Percentiles rank a stretch among this genome's conserved stretches.
Evolutionary conservation across 2,888 invertebrate genomes (phyloP).

Genomic region (Minunthozetes semirufus): DNA sequence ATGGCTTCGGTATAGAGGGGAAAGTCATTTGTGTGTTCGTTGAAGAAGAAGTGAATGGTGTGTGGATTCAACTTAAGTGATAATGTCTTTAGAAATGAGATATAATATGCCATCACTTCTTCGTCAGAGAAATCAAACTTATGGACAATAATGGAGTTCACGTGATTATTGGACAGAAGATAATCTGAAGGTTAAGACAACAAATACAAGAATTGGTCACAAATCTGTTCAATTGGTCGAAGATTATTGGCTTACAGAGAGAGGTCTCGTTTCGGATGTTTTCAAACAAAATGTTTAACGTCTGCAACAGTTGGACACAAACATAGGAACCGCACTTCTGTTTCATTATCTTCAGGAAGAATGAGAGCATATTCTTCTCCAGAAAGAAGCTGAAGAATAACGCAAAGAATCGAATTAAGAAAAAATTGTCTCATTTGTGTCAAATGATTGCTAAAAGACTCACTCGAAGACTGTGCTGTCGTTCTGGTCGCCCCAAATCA

Average conservation of each 20-base stretch:
- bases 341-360: conserved; percentile 93
- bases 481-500: conserved; percentile 99
- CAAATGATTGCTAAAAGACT: conserved; percentile 50
- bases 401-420: conserved; percentile 39
- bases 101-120: conserved; percentile 99
- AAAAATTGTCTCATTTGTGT: neutral
- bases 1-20: conserved; percentile 98
- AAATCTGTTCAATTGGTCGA: neutral
- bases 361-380: conserved; percentile 98
- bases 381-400: conserved; percentile 76
- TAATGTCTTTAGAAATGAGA: conserved; percentile 95
- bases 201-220: conserved; percentile 10
- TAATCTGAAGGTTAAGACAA: conserved; percentile 69
- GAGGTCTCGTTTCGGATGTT: conserved; percentile 99
- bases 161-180: conserved; percentile 96
- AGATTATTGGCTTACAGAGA: conserved; percentile 68
- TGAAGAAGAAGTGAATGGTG: conserved; percentile 91
- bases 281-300: conserved; percentile 96
- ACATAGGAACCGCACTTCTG: conserved; percentile 96
- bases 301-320: conserved; percentile 94
- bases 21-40: conserved; percentile 93
- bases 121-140: conserved; percentile 99
- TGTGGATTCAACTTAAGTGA: conserved; percentile 95
- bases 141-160: conserved; percentile 98
- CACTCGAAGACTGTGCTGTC: conserved; percentile 99